A percentile compares a stretch with the other conserved stretches of the same genome.
phyloP scores from a whole-genome alignment of 2,888 invertebrate species.

The Cyclophora punctaria region DNA sequence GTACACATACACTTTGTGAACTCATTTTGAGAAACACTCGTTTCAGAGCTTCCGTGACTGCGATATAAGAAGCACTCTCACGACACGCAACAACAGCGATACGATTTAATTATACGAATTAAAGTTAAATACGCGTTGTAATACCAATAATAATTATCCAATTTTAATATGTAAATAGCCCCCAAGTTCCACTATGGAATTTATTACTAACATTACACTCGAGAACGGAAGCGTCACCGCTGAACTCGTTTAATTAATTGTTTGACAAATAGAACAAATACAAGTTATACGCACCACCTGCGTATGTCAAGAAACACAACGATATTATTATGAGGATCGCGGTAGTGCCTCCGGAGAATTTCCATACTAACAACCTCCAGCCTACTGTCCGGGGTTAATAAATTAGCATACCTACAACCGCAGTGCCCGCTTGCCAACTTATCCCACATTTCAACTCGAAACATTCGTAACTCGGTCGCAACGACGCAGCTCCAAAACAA shows the following conservation, averaged over 20 bases:
- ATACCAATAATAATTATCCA: not conserved
- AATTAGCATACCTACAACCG: slow-evolving; percentile 31
- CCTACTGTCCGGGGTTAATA: slow-evolving; percentile 23
- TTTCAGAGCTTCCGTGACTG: slow-evolving; percentile 2
- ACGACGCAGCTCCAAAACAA: slow-evolving; percentile 20
- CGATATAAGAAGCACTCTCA: not conserved
- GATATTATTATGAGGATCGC: slow-evolving; percentile 17
- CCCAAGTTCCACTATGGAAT: too few relatives aligned
- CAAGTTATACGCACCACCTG: slow-evolving; percentile 13
- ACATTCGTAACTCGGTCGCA: slow-evolving; percentile 18
- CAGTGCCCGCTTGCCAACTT: slow-evolving; percentile 25
- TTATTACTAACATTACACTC: too few relatives aligned
- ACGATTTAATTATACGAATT: too few relatives aligned
- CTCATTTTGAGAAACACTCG: slow-evolving; percentile 3
- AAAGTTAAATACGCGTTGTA: too few relatives aligned
- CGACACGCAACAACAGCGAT: too few relatives aligned
- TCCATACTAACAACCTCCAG: slow-evolving; percentile 29
- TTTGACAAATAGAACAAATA: slow-evolving; percentile 12
- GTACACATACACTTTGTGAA: slow-evolving; percentile 4
- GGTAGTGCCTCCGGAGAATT: slow-evolving; percentile 15
- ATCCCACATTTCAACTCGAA: slow-evolving; percentile 23
- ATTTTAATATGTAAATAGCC: not conserved
- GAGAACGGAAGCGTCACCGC: too few relatives aligned
- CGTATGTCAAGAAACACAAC: slow-evolving; percentile 14
- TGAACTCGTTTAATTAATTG: slow-evolving; percentile 8